Conservation (phyloP, 1,140 invertebrate genomes). For the Lasioglossum baleicum region DNA sequence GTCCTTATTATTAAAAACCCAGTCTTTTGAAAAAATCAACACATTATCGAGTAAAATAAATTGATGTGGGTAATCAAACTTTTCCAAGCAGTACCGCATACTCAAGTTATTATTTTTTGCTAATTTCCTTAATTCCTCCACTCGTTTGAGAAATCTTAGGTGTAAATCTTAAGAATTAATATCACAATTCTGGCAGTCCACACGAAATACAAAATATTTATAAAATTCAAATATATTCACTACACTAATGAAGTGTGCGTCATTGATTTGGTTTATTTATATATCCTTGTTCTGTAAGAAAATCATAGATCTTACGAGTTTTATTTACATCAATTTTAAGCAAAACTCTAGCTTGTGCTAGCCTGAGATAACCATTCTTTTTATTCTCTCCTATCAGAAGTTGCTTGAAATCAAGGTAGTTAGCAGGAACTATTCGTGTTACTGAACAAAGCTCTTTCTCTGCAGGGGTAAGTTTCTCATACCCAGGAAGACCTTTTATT, state of each 20-base stretch:
- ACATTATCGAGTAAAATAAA: no score
- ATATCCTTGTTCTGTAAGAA: constrained; percentile 86
- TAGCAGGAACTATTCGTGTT: constrained; percentile 86
- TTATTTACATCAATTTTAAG: constrained; percentile 97
- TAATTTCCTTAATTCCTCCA: background rate
- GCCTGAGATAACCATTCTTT: constrained; percentile 85
- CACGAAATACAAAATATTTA: background rate
- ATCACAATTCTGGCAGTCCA: constrained; percentile 35
- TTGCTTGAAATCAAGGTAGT: constrained; percentile 89
- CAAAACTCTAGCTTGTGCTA: constrained; percentile 89
- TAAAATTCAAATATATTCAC: background rate
- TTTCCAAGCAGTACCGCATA: background rate
- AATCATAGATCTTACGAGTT: constrained; percentile 93
- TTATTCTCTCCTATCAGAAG: constrained; percentile 88
- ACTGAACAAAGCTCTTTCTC: constrained; percentile 90
- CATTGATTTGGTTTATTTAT: constrained; percentile 81
- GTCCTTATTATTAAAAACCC: no score
- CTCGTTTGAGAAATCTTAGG: background rate
- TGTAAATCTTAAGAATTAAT: constrained; percentile 21
- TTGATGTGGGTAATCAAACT: no score
- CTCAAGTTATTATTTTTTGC: constrained; percentile 1
- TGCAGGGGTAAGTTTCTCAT: constrained; percentile 85
- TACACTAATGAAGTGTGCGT: constrained; percentile 10
- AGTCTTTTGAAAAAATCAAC: no score
- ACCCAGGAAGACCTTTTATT: constrained; percentile 88